These are phyloP conservation scores for Eumerus sabulonum DNA, from an alignment of 2,888 invertebrate species.

Conservation along the genomic window DNA sequence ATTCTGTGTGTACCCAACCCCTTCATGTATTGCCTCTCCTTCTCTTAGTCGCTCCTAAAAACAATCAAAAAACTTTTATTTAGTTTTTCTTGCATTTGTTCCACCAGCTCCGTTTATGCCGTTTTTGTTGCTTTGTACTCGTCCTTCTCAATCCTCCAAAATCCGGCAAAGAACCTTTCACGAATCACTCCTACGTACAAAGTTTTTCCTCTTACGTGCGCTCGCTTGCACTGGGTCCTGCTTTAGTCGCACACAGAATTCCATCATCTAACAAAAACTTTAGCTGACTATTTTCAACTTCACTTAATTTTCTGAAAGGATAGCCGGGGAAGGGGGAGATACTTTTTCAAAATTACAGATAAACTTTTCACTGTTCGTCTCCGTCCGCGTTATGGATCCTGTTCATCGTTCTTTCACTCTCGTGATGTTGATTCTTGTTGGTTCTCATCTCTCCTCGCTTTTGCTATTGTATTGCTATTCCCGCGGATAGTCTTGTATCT, in stretches of 20 bases:
- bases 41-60: conserved; percentile 20
- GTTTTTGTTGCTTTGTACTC: conserved; percentile 49
- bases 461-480: conserved; percentile 31
- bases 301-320: conserved; percentile 50
- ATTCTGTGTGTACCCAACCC: no score
- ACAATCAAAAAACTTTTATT: conserved; percentile 65
- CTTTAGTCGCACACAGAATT: conserved; percentile 41
- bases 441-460: conserved; percentile 27
- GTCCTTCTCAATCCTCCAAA: conserved; percentile 36
- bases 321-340: conserved; percentile 15
- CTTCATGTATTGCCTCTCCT: no score
- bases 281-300: conserved; percentile 66
- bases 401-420: conserved; percentile 11
- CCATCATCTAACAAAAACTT: conserved; percentile 60
- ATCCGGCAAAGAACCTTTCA: conserved; percentile 40
- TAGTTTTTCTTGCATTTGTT: conserved; percentile 38
- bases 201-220: conserved; percentile 45
- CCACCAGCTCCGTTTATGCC: conserved; percentile 31
- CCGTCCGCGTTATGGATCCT: neutral
- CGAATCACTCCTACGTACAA: conserved; percentile 55
- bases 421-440: conserved; percentile 26
- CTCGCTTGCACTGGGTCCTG: no score
- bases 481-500: conserved; percentile 4
- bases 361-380: conserved; percentile 54
- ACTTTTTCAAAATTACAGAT: conserved; percentile 66